A percentile compares a stretch with the other conserved stretches of the same genome.
Conservation (phyloP, 2,888 invertebrate species). For the Portevinia maculata region DNA sequence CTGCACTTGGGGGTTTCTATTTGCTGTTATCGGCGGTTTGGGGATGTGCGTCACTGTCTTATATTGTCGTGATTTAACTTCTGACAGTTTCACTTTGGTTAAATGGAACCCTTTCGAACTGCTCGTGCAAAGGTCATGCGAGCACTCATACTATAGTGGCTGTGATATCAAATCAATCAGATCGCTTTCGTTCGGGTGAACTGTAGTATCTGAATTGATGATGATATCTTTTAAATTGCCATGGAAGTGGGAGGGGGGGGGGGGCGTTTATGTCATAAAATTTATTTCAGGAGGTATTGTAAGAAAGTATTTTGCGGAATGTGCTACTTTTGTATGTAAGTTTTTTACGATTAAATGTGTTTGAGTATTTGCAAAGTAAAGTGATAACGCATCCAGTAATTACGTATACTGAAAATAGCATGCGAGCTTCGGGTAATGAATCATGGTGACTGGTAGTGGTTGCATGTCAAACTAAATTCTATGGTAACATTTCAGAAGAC, state of each 20-base stretch:
- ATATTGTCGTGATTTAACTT: background rate
- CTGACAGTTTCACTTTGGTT: background rate
- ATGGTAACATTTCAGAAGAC: too few relatives aligned
- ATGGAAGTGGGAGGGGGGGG: background rate
- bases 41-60: background rate
- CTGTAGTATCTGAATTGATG: constrained; percentile 11
- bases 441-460: too few relatives aligned
- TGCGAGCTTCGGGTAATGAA: too few relatives aligned
- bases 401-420: too few relatives aligned
- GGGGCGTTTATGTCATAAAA: background rate
- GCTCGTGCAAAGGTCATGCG: constrained; percentile 23
- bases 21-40: constrained; percentile 7
- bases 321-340: too few relatives aligned
- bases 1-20: background rate
- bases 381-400: too few relatives aligned
- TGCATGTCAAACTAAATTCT: too few relatives aligned
- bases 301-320: background rate
- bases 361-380: too few relatives aligned
- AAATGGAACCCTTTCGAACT: background rate
- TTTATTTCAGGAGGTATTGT: background rate
- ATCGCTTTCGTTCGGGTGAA: background rate
- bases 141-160: background rate
- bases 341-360: too few relatives aligned
- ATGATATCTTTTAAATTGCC: constrained; percentile 17
- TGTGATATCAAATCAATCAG: constrained; percentile 1